Percentiles rank a stretch among this genome's conserved stretches.
Evolutionary conservation across 1,140 invertebrate species (phyloP).

Genomic region (Zaprionus tsacasi): DNA sequence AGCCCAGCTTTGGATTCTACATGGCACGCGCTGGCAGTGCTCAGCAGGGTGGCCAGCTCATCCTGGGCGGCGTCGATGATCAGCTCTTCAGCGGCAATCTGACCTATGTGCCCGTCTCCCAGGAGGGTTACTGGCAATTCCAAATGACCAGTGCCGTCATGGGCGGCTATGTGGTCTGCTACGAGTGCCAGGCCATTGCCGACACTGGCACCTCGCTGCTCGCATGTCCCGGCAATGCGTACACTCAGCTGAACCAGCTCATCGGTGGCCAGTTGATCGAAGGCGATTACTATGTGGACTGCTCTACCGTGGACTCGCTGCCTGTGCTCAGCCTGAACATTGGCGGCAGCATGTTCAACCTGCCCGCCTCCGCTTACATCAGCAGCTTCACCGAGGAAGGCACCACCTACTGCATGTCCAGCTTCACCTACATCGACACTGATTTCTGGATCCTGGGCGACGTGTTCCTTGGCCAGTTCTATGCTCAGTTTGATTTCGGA

Average conservation of each 20-base stretch:
- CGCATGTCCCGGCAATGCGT: constrained; percentile 86
- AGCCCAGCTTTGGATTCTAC: constrained; percentile 97
- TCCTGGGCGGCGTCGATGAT: constrained; percentile 69
- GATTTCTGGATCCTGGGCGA: constrained; percentile 86
- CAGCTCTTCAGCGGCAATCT: constrained; percentile 61
- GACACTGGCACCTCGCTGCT: constrained; percentile 92
- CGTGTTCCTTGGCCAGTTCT: constrained; percentile 89
- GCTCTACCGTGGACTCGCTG: constrained; percentile 43
- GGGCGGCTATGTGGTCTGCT: constrained; percentile 73
- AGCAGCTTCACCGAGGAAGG: constrained; percentile 87
- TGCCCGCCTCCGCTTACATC: constrained; percentile 61
- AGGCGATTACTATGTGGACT: constrained; percentile 59
- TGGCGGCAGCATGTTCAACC: constrained; percentile 55
- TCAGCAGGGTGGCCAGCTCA: constrained; percentile 57
- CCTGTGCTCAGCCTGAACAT: constrained; percentile 62
- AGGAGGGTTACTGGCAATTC: constrained; percentile 83
- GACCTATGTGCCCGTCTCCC: constrained; percentile 72
- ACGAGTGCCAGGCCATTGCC: constrained; percentile 88
- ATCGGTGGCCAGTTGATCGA: constrained; percentile 48
- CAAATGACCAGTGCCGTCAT: constrained; percentile 54
- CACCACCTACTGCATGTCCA: constrained; percentile 91
- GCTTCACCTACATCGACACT: constrained; percentile 88
- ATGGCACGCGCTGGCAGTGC: constrained; percentile 86
- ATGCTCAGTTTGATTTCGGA: constrained; percentile 89
- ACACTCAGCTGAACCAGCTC: constrained; percentile 42